Base-by-base conservation (phyloP, 2,797 vertebrate species). In the Clarias laeviceps region DNA sequence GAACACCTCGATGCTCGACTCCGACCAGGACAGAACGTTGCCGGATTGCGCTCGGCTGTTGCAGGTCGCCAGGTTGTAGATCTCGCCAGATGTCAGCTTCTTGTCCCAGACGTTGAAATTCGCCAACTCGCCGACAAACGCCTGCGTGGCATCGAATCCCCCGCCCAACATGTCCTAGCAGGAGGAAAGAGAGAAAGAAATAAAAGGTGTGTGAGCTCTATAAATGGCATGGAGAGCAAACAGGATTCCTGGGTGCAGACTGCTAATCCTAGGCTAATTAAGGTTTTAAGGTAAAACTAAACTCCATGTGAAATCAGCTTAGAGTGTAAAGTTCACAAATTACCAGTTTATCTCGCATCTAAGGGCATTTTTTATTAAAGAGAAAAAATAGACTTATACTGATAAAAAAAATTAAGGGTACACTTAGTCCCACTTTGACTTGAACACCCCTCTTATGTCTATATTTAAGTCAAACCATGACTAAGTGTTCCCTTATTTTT, bases 91-190 rank as follows among this genome's bases (percentile, higher is more conserved):
- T 66, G 96, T 96, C 90, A 99, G 96, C 93, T 97, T 97, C 86
- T 96, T 95, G 87, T 97, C 97, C 98, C 98, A 99, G 93, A 99
- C 94, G 91, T 97, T 97, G 91, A 99, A 94, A 88, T 98, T 97
- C 4, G 98, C 97, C 89, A 99, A 91, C 91, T 99, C 97, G 0
- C 98, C 97, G 1, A 99, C 93, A 4, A 96, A 99, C 0, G 97
- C 98, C 87, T 99, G 98, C 0, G 98, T 99, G 82, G 98, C 98
- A 0, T 99, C 98, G 24, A 99, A 98, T 1, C 97, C 97, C 1
- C 98, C 98, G 1, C 98, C 97, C 90, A 99, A 87, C 0, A 97
- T 96, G 92, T 99, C 97, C 97, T 99, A 92, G 0, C 3, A 87
- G 89, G 81, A 68, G 72, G 89, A 62, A 73, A 2, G 69, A 72